These are phyloP conservation scores for zebrafish (Danio rerio) DNA, from an alignment of 2,113 vertebrate genomes.

Conservation along the genomic window GRCz12tu NC_133190.1:28190501-28191000, in stretches of 20 bases:
- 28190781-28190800: background rate
- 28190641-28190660: too few species aligned
- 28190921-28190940: conserved; percentile 41
- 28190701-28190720: too few species aligned
- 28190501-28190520: background rate
- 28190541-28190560: background rate
- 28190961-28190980: conserved; percentile 4
- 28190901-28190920: conserved; percentile 50
- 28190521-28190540: background rate
- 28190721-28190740: background rate
- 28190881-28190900: conserved; percentile 52
- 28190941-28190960: conserved; percentile 45
- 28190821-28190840: background rate
- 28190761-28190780: background rate
- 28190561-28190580: background rate
- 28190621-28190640: too few species aligned
- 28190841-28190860: conserved; percentile 38
- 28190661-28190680: too few species aligned
- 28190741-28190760: background rate
- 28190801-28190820: background rate
- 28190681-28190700: too few species aligned
- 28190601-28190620: too few species aligned
- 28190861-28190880: conserved; percentile 52
- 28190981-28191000: background rate
- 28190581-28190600: background rate